phyloP scores from a whole-genome alignment of 2,797 vertebrate genomes.

The Danio kyathit region DNA sequence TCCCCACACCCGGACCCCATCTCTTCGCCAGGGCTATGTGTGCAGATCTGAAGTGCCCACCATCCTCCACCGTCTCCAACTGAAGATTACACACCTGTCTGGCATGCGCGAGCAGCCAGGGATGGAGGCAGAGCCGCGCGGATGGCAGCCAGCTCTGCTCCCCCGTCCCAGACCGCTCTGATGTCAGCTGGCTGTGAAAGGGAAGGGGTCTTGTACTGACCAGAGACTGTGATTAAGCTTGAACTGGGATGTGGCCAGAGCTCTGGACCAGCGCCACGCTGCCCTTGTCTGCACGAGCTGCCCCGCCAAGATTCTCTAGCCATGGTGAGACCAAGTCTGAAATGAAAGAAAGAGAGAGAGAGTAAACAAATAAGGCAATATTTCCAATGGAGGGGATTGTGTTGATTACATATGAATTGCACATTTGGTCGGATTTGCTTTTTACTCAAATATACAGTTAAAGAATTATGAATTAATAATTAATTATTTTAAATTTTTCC shows the following conservation, averaged over 20 bases:
- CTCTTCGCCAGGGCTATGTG: slow-evolving; percentile 37
- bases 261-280: slow-evolving; percentile 90
- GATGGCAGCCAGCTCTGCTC: slow-evolving; percentile 58
- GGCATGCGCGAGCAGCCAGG: slow-evolving; percentile 55
- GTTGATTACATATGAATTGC: neutral
- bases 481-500: no score
- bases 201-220: slow-evolving; percentile 70
- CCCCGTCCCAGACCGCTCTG: slow-evolving; percentile 81
- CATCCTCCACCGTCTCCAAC: slow-evolving; percentile 59
- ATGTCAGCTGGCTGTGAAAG: slow-evolving; percentile 96
- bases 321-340: slow-evolving; percentile 50
- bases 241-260: slow-evolving; percentile 93
- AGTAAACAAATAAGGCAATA: slow-evolving; percentile 12
- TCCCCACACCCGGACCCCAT: slow-evolving; percentile 11
- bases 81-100: slow-evolving; percentile 76
- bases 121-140: slow-evolving; percentile 35
- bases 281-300: slow-evolving; percentile 61
- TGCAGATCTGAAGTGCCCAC: slow-evolving; percentile 42
- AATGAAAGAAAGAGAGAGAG: slow-evolving; percentile 19
- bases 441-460: no score
- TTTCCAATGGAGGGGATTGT: neutral
- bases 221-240: slow-evolving; percentile 80
- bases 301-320: slow-evolving; percentile 67
- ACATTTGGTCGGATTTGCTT: neutral
- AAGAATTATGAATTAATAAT: no score